Conservation (phyloP, 2,888 invertebrate species). For the Drosophila paramelanica region DNA sequence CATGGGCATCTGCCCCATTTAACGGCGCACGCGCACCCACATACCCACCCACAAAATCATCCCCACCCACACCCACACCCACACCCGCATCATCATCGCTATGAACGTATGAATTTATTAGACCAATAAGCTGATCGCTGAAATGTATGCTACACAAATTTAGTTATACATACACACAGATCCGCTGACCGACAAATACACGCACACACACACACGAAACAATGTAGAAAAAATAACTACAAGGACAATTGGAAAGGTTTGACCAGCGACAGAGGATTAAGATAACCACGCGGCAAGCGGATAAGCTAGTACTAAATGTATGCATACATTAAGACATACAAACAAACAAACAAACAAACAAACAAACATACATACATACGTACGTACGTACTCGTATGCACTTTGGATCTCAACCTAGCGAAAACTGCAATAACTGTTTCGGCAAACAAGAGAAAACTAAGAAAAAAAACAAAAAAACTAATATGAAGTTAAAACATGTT, state of each 20-base stretch:
- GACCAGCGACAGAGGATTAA: slow-evolving; percentile 5
- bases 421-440: slow-evolving; percentile 70
- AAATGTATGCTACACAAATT: slow-evolving; percentile 54
- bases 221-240: neutral
- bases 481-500: slow-evolving; percentile 46
- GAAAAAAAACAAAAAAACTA: slow-evolving; percentile 16
- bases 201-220: slow-evolving; percentile 3
- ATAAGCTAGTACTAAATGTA: slow-evolving; percentile 19
- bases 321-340: slow-evolving; percentile 7
- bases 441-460: slow-evolving; percentile 41
- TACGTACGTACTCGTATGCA: slow-evolving; percentile 38
- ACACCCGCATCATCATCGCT: slow-evolving; percentile 68
- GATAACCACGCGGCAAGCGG: neutral
- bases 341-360: neutral
- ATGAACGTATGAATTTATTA: slow-evolving; percentile 82
- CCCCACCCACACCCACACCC: slow-evolving; percentile 41
- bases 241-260: slow-evolving; percentile 1
- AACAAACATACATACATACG: slow-evolving; percentile 20
- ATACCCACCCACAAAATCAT: slow-evolving; percentile 7
- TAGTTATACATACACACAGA: slow-evolving; percentile 11
- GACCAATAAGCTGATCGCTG: slow-evolving; percentile 76
- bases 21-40: slow-evolving; percentile 26
- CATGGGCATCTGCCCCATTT: slow-evolving; percentile 32
- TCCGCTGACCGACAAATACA: slow-evolving; percentile 7
- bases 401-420: slow-evolving; percentile 57